Evolutionary conservation across 2,113 vertebrate genomes (phyloP), one percentile per base, ranked within the genome.

Genomic region (Phylloscopus trochilus): DNA sequence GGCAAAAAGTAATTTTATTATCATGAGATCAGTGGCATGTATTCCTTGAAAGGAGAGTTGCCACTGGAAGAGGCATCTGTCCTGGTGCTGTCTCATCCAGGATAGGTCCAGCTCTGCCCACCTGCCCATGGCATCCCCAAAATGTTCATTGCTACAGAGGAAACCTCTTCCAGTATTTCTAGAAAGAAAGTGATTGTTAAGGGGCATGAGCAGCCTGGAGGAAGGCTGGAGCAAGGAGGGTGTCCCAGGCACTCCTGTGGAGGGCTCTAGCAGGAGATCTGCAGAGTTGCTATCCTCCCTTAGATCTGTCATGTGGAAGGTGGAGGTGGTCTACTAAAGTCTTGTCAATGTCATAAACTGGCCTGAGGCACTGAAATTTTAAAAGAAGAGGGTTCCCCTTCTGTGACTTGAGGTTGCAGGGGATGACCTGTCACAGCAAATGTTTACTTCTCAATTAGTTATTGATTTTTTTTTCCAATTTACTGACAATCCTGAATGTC

Each of bases 361-460:
- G 14, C 3, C 11, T 19, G 35, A 68, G 22, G 7, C 14, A 59
- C 26, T 68, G 43, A 67, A 35, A 46, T 59, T 56, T 59, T 73
- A 68, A 7, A 46, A 62, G 68, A 76, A 70, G 8, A 53, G 10
- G 8, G 46, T 17, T 82, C 37, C 16, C 8, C 2, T 79, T 85
- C 23, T 5, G 4, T 31, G 59, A 33, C 31, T 85, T 59, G 27
- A 58, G 13, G 24, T 87, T 55, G 33, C 47, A 75, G 22, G 28
- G n/a, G 11, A 35, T 59, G 55, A 84, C 16, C 19, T 64, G 17
- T 75, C 63, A 56, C 30, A 60, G 17, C 1, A 10, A 87, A 79
- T 85, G 12, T 47, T 93, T 85, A 56, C 26, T 93, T 83, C 84
- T 85, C 41, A 64, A 59, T 75, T 93, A 91, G 39, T 64, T 91